Evolutionary conservation across 2,797 vertebrate species (phyloP).

Genomic region (Urophycis tenuis): DNA sequence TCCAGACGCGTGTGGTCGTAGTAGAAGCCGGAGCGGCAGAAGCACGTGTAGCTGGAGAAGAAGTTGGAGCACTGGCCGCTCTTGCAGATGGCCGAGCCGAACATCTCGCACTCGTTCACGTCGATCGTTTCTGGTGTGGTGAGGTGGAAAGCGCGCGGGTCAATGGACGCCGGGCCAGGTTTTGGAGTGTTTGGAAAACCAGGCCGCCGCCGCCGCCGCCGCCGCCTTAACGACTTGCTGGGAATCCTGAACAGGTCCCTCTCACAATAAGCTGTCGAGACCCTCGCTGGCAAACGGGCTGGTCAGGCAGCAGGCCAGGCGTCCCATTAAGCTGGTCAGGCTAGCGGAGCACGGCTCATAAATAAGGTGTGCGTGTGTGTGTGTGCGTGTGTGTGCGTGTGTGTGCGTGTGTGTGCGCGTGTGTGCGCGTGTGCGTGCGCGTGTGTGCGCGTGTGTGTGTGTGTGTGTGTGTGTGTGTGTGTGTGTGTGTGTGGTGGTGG

Average conservation of each 20-base stretch:
- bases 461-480: conserved; percentile 25
- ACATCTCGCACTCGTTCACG: conserved; percentile 76
- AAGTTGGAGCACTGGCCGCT: conserved; percentile 69
- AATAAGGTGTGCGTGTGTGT: conserved; percentile 28
- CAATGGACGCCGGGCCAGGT: conserved; percentile 11
- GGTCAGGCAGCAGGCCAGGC: conserved; percentile 29
- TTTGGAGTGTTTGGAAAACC: conserved; percentile 1
- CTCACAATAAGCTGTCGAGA: conserved; percentile 22
- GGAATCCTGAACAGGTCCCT: conserved; percentile 15
- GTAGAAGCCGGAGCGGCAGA: conserved; percentile 70
- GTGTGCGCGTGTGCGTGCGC: no score
- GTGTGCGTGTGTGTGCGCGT: no score
- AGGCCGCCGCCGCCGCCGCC: background rate
- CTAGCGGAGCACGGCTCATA: conserved; percentile 21
- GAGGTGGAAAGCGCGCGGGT: background rate
- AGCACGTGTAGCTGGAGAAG: conserved; percentile 67
- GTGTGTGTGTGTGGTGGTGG: conserved; percentile 9
- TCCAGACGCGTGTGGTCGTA: conserved; percentile 70
- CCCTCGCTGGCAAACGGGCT: conserved; percentile 25
- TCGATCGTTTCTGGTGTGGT: conserved; percentile 61
- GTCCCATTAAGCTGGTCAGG: conserved; percentile 23
- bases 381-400: no score
- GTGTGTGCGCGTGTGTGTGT: no score
- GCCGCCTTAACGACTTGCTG: conserved; percentile 5
- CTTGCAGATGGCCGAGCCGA: conserved; percentile 73